Conservation (phyloP, 2,888 invertebrate genomes). For the Atrina japonica region DNA sequence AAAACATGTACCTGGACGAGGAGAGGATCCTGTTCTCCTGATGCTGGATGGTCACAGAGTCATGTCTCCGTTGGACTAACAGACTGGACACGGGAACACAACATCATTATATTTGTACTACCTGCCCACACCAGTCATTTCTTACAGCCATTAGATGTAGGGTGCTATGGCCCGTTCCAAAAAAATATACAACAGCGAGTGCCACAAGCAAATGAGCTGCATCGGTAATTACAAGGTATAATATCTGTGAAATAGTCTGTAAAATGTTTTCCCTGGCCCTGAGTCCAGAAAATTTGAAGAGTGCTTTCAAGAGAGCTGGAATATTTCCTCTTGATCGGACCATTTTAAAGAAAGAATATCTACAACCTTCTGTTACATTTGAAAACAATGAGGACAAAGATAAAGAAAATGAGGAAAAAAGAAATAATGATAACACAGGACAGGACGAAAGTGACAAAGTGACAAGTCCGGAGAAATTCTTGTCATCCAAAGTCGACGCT, state of each 20-base stretch:
- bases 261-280: constrained; percentile 22
- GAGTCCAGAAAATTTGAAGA: too few relatives aligned
- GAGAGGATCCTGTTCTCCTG: constrained; percentile 22
- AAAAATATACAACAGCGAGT: constrained; percentile 25
- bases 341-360: too few relatives aligned
- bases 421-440: too few relatives aligned
- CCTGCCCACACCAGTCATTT: constrained; percentile 31
- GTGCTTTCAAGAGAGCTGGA: too few relatives aligned
- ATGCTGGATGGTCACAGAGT: constrained; percentile 26
- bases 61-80: constrained; percentile 18
- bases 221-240: constrained; percentile 20
- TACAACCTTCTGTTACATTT: too few relatives aligned
- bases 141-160: constrained; percentile 27
- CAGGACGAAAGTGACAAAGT: too few relatives aligned
- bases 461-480: too few relatives aligned
- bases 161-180: constrained; percentile 29
- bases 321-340: too few relatives aligned
- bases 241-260: constrained; percentile 1
- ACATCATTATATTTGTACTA: constrained; percentile 26
- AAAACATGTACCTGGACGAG: constrained; percentile 32
- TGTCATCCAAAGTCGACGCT: too few relatives aligned
- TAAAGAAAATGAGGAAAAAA: too few relatives aligned
- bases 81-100: constrained; percentile 16
- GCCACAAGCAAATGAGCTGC: constrained; percentile 23
- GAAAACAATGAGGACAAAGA: too few relatives aligned